phyloP scores from a whole-genome alignment of 2,113 vertebrate species.

The Hiodon tergisus region DNA sequence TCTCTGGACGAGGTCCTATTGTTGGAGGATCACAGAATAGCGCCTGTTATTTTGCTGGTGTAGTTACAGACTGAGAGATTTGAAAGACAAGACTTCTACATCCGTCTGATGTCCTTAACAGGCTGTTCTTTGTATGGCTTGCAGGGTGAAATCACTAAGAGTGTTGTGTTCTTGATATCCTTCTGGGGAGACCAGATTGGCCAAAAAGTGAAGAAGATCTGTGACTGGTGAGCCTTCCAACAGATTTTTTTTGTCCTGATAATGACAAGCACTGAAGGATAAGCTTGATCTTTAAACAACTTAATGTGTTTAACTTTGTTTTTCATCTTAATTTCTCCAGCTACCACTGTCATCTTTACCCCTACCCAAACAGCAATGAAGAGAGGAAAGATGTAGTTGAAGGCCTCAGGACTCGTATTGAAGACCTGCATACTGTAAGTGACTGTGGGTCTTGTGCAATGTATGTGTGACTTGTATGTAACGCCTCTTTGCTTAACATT shows the following conservation, averaged over 20 bases:
- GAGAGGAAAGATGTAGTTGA: slow-evolving; percentile 79
- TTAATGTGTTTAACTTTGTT: neutral
- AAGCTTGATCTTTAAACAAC: neutral
- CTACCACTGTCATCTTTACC: slow-evolving; percentile 92
- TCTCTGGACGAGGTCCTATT: too few relatives aligned
- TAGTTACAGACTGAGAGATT: too few relatives aligned
- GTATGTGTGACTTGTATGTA: too few relatives aligned
- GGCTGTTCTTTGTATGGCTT: slow-evolving; percentile 18
- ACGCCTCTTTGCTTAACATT: neutral
- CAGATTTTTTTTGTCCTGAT: neutral
- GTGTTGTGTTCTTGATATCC: slow-evolving; percentile 88
- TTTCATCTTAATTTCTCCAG: slow-evolving; percentile 47
- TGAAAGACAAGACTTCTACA: too few relatives aligned
- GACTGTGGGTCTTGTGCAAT: neutral
- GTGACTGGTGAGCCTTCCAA: slow-evolving; percentile 74
- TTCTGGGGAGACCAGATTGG: slow-evolving; percentile 97
- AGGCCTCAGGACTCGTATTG: slow-evolving; percentile 81
- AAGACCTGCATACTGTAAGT: slow-evolving; percentile 84
- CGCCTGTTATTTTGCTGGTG: too few relatives aligned
- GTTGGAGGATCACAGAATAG: too few relatives aligned
- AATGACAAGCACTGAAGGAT: neutral
- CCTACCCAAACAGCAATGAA: slow-evolving; percentile 79
- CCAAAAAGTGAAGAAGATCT: slow-evolving; percentile 96
- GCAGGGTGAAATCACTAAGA: slow-evolving; percentile 80
- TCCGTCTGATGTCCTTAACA: neutral